These are phyloP conservation scores for Trididemnum nubilum DNA, from an alignment of 23 tunicate genomes.

Conservation along the genomic window DNA sequence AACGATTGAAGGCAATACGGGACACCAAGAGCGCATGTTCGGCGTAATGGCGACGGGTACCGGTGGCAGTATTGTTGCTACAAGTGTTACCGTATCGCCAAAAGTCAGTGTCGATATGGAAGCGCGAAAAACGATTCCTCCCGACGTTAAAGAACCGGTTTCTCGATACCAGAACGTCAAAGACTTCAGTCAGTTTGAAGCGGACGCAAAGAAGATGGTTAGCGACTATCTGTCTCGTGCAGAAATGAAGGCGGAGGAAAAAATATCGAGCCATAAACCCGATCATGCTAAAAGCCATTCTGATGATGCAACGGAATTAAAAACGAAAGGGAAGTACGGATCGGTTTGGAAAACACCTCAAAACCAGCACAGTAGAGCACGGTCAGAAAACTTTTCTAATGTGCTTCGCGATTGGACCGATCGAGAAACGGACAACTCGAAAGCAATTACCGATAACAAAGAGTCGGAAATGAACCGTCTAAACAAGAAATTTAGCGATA, in stretches of 20 bases:
- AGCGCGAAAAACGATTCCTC: not conserved
- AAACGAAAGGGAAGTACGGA: conserved; percentile 59
- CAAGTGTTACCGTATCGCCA: conserved; percentile 42
- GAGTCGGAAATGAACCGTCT: not conserved
- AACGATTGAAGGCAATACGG: not conserved
- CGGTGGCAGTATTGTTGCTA: conserved; percentile 24
- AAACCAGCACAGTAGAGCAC: conserved; percentile 39
- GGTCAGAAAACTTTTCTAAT: conserved; percentile 27
- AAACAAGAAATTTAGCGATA: not conserved
- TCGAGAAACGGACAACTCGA: not conserved
- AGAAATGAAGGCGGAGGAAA: not conserved
- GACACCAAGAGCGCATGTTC: conserved; percentile 48
- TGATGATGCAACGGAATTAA: conserved; percentile 12
- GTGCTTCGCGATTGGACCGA: conserved; percentile 18
- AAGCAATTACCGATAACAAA: not conserved
- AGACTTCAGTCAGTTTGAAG: conserved; percentile 5
- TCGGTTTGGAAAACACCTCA: conserved; percentile 82
- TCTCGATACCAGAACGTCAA: conserved; percentile 29
- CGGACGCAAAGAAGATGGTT: not conserved
- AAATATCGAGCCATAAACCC: not conserved
- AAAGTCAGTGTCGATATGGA: not conserved
- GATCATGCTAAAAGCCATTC: conserved; percentile 42
- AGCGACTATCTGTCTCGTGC: conserved; percentile 16
- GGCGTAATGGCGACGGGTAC: conserved; percentile 47
- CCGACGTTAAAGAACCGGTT: not conserved